A percentile compares a stretch with the other conserved stretches of the same genome.
Conservation (phyloP, 2,113 vertebrate species). For the Trogon surrucura region DNA sequence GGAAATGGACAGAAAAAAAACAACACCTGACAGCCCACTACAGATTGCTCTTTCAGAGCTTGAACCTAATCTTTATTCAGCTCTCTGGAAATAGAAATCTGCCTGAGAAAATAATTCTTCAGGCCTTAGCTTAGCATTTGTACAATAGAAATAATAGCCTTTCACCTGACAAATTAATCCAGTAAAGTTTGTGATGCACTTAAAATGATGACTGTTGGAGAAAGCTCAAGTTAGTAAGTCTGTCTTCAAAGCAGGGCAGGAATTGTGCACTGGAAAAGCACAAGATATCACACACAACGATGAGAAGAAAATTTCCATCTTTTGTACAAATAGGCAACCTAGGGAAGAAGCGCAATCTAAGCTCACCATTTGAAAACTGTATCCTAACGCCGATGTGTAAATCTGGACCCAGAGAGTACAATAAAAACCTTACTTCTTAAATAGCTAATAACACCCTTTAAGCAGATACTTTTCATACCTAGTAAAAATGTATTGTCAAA, state of each 20-base stretch:
- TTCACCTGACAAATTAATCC: constrained; percentile 14
- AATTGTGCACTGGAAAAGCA: neutral
- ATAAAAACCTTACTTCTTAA: neutral
- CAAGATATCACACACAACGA: neutral
- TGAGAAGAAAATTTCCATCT: neutral
- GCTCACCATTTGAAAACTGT: neutral
- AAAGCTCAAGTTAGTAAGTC: neutral
- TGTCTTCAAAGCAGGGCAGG: neutral
- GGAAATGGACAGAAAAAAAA: neutral
- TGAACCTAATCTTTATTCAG: neutral
- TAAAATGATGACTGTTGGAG: neutral
- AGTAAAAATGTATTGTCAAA: neutral
- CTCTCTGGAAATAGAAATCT: neutral
- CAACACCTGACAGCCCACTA: neutral
- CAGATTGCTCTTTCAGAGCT: neutral
- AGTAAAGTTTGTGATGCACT: neutral
- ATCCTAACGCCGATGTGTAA: neutral
- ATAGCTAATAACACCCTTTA: neutral
- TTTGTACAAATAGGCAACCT: neutral
- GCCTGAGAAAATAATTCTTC: neutral
- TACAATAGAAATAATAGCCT: neutral
- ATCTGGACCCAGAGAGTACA: neutral
- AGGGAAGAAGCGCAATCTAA: neutral
- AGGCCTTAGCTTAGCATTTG: neutral
- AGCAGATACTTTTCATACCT: neutral